These are phyloP conservation scores for Caenorhabditis macrosperma DNA, from an alignment of 2,888 invertebrate genomes.

Conservation along the genomic window DNA sequence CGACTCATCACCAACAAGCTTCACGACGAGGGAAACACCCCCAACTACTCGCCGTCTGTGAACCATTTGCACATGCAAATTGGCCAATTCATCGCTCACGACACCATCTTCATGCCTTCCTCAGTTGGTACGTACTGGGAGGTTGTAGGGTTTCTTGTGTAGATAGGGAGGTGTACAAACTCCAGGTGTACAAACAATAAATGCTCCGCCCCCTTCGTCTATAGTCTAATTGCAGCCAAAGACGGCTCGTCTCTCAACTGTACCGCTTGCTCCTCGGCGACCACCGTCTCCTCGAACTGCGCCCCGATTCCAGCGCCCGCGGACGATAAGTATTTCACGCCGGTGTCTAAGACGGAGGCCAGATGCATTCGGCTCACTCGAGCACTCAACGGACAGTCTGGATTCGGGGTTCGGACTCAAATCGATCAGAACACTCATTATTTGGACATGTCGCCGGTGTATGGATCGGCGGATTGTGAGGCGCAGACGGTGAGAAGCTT, in stretches of 20 bases:
- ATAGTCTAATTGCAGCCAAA: no score
- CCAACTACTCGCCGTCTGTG: constrained; percentile 35
- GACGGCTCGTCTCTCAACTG: constrained; percentile 70
- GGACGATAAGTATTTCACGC: constrained; percentile 60
- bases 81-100: constrained; percentile 94
- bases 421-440: constrained; percentile 87
- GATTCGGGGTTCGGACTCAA: constrained; percentile 82
- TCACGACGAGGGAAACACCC: constrained; percentile 42
- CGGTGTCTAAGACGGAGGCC: constrained; percentile 20
- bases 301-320: constrained; percentile 88
- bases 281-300: constrained; percentile 90
- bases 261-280: constrained; percentile 87
- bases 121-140: constrained; percentile 56
- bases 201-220: no score
- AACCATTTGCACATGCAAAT: constrained; percentile 87
- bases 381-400: constrained; percentile 91
- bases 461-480: constrained; percentile 91
- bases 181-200: no score
- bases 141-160: not conserved
- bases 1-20: constrained; percentile 62
- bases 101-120: constrained; percentile 92
- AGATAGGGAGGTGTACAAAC: not conserved
- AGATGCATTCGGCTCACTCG: constrained; percentile 93
- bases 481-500: constrained; percentile 87
- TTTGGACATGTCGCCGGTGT: constrained; percentile 87